A percentile compares a stretch with the other conserved stretches of the same genome.
phyloP scores from a whole-genome alignment of 2,888 invertebrate genomes.

The Andrena dorsata region DNA sequence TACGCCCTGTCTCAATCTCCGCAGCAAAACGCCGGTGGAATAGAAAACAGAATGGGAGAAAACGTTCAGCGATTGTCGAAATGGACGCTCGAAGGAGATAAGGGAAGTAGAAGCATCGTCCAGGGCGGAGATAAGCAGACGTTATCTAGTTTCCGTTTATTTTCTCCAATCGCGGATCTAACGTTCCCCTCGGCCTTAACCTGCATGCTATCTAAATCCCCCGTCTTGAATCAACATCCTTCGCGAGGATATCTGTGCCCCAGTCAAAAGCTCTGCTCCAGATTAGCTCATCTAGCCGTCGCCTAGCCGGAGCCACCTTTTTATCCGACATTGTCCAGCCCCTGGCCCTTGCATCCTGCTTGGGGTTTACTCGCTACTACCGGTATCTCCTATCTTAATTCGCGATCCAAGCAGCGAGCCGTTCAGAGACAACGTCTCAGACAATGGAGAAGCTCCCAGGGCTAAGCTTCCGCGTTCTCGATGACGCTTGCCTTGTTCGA shows the following conservation, averaged over 20 bases:
- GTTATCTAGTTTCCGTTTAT: constrained; percentile 59
- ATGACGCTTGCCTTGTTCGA: constrained; percentile 39
- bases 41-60: background rate
- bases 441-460: background rate
- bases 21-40: background rate
- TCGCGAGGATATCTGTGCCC: constrained; percentile 25
- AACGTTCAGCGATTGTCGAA: constrained; percentile 14
- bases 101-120: background rate
- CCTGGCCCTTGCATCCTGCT: constrained; percentile 3
- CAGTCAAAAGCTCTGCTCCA: constrained; percentile 9
- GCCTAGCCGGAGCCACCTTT: constrained; percentile 28
- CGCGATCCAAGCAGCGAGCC: constrained; percentile 25
- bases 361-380: constrained; percentile 48
- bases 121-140: constrained; percentile 37
- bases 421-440: background rate
- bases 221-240: constrained; percentile 47
- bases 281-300: constrained; percentile 38
- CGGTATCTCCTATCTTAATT: constrained; percentile 59
- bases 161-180: constrained; percentile 44
- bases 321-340: constrained; percentile 16
- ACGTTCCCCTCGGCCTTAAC: constrained; percentile 49
- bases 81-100: constrained; percentile 20
- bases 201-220: constrained; percentile 66
- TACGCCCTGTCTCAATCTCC: constrained; percentile 31
- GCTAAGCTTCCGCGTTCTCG: constrained; percentile 5